Evolutionary conservation across 2,888 invertebrate genomes (phyloP).

Genomic region (Pterostichus niger): DNA sequence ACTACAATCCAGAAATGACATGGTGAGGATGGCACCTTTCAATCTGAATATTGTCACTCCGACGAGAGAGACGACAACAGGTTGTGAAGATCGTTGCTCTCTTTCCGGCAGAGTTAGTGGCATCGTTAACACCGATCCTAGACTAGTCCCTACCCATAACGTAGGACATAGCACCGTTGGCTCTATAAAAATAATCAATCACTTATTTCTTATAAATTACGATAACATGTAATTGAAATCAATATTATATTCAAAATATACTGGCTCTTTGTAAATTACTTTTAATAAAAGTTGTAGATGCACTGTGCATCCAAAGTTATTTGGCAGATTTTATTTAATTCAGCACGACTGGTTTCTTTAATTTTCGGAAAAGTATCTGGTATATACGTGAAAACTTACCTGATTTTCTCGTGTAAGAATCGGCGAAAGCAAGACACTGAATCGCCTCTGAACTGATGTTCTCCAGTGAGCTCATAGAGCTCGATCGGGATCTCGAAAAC

Average conservation of each 20-base stretch:
- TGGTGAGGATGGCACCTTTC: conserved; percentile 95
- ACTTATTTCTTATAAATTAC: too few relatives aligned
- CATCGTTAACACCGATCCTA: conserved; percentile 97
- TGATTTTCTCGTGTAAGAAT: conserved; percentile 95
- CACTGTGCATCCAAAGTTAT: too few relatives aligned
- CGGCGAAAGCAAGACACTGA: conserved; percentile 97
- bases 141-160: conserved; percentile 98
- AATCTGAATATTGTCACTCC: conserved; percentile 98
- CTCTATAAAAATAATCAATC: conserved; percentile 80
- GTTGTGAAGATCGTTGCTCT: conserved; percentile 90
- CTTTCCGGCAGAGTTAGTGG: conserved; percentile 90
- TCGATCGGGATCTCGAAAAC: conserved; percentile 97
- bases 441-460: conserved; percentile 97
- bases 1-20: conserved; percentile 97
- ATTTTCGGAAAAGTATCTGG: neutral
- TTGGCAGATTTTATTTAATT: too few relatives aligned
- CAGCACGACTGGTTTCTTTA: neutral
- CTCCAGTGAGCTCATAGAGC: conserved; percentile 98
- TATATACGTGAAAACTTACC: conserved; percentile 81
- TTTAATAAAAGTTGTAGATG: too few relatives aligned
- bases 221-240: too few relatives aligned
- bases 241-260: too few relatives aligned
- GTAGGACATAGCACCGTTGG: conserved; percentile 91
- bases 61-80: conserved; percentile 93
- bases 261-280: too few relatives aligned